A percentile compares a stretch with the other conserved stretches of the same genome.
Evolutionary conservation across 2,888 invertebrate genomes (phyloP).

Genomic region (Athetis lepigone): DNA sequence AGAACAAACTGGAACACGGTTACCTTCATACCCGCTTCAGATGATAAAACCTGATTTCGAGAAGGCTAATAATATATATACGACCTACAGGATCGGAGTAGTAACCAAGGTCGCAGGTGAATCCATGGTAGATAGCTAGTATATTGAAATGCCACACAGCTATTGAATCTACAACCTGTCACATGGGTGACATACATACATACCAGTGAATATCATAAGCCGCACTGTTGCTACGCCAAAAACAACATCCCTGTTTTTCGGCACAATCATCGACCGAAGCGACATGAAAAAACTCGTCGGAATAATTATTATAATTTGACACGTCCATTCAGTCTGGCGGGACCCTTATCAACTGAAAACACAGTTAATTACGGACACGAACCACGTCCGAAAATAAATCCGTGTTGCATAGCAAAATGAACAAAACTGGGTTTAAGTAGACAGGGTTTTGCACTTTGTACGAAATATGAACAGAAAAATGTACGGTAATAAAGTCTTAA

Average conservation of each 20-base stretch:
- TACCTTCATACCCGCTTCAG: no score
- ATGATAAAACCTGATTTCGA: no score
- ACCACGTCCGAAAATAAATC: conserved; percentile 39
- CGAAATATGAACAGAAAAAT: conserved; percentile 26
- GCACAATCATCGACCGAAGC: background rate
- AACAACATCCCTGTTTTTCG: background rate
- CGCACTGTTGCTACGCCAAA: no score
- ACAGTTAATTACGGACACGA: conserved; percentile 11
- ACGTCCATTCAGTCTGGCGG: conserved; percentile 18
- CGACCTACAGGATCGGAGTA: no score
- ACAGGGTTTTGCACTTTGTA: conserved; percentile 53
- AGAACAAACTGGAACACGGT: no score
- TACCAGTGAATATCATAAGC: no score
- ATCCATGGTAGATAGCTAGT: no score
- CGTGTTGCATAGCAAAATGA: conserved; percentile 2
- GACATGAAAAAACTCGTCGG: conserved; percentile 23
- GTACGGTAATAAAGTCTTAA: conserved; percentile 26
- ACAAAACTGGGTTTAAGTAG: conserved; percentile 7
- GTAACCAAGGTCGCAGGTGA: no score
- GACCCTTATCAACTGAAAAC: conserved; percentile 40
- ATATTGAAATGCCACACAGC: no score
- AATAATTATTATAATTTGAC: conserved; percentile 40
- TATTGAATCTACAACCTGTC: no score
- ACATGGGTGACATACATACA: no score
- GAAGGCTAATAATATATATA: no score